Conservation (phyloP, 2,113 vertebrate species). For the Grantiella picta region DNA sequence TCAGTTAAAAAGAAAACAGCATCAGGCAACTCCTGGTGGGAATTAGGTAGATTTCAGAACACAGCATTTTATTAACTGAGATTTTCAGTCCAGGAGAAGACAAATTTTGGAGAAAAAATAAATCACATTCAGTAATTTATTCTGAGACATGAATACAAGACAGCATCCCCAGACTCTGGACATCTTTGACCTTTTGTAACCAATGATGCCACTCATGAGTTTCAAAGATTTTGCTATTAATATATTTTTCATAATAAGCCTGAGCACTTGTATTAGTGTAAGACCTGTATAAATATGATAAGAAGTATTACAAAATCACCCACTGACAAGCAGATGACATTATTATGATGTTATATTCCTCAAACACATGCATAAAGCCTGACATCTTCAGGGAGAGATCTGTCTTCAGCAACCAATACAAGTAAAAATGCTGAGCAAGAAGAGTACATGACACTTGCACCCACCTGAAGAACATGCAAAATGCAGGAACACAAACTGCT, state of each 20-base stretch:
- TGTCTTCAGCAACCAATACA: not conserved
- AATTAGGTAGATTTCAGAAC: constrained; percentile 52
- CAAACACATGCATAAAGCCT: not conserved
- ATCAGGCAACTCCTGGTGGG: constrained; percentile 6
- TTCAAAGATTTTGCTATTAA: not conserved
- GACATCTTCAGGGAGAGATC: not conserved
- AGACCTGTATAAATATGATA: not conserved
- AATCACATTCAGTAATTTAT: not conserved
- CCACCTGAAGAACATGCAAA: not conserved
- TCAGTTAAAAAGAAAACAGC: constrained; percentile 64
- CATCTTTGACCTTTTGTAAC: not conserved
- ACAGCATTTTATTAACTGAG: not conserved
- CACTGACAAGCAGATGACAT: not conserved
- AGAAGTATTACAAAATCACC: not conserved
- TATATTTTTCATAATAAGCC: not conserved
- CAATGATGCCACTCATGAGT: not conserved
- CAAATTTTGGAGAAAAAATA: not conserved
- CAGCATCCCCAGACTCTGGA: not conserved
- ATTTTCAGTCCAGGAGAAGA: not conserved
- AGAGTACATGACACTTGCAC: not conserved
- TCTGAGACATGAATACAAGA: not conserved
- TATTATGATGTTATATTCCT: not conserved
- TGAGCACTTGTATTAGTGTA: not conserved
- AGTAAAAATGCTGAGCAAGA: not conserved
- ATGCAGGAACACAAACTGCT: not conserved